Conservation (phyloP, 30 jellyfish, hydroid and myxozoan genomes). For the Aurelia sp. region DNA sequence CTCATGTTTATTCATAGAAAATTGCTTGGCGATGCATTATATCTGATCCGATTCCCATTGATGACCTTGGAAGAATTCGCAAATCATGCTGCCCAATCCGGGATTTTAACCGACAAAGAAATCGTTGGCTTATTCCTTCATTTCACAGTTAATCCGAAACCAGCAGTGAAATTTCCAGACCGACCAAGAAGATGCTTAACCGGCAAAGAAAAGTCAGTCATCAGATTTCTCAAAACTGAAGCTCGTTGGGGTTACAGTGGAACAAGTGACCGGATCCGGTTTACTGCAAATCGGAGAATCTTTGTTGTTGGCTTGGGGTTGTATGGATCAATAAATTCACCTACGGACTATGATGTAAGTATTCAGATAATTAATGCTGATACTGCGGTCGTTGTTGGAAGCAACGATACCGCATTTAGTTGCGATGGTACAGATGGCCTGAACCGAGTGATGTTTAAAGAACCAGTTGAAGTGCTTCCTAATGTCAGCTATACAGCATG, state of each 20-base stretch:
- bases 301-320: slow-evolving; percentile 99
- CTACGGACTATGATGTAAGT: slow-evolving; percentile 96
- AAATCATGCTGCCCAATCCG: slow-evolving; percentile 96
- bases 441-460: slow-evolving; percentile 97
- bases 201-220: slow-evolving; percentile 96
- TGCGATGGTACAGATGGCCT: slow-evolving; percentile 98
- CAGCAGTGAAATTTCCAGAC: slow-evolving; percentile 96
- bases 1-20: slow-evolving; percentile 51
- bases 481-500: slow-evolving; percentile 94
- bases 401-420: slow-evolving; percentile 96
- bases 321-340: slow-evolving; percentile 95
- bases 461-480: slow-evolving; percentile 94
- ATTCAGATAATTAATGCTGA: slow-evolving; percentile 93
- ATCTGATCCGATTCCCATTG: slow-evolving; percentile 94
- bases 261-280: slow-evolving; percentile 96
- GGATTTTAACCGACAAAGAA: slow-evolving; percentile 95
- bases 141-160: slow-evolving; percentile 97
- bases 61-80: slow-evolving; percentile 99
- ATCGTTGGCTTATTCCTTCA: slow-evolving; percentile 90
- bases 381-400: slow-evolving; percentile 90
- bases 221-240: slow-evolving; percentile 91
- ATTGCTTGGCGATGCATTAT: slow-evolving; percentile 84
- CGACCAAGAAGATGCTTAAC: slow-evolving; percentile 99
- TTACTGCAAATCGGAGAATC: slow-evolving; percentile 85
- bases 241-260: slow-evolving; percentile 99